phyloP scores from a whole-genome alignment of 2,888 invertebrate genomes.

The Torymus auratus region DNA sequence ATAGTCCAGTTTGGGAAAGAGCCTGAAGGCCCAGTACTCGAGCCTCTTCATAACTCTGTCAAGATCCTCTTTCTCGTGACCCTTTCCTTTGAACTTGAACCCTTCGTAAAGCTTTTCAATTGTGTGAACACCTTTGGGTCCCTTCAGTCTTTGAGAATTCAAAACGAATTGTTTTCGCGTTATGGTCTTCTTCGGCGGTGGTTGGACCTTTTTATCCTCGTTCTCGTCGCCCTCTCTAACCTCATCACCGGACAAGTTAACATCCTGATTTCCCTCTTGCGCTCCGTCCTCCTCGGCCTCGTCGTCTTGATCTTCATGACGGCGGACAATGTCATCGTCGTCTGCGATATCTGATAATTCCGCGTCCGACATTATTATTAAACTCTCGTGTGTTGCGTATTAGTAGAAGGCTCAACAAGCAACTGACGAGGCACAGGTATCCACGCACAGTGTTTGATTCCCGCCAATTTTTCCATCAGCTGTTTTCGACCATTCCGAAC shows the following conservation, averaged over 20 bases:
- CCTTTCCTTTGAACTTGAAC: slow-evolving; percentile 89
- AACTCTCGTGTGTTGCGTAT: neutral
- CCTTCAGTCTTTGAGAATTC: slow-evolving; percentile 84
- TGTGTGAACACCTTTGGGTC: slow-evolving; percentile 88
- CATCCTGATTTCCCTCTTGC: slow-evolving; percentile 45
- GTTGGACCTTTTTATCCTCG: slow-evolving; percentile 48
- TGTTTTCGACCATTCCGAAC: slow-evolving; percentile 4
- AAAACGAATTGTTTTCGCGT: slow-evolving; percentile 74
- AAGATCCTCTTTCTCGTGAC: slow-evolving; percentile 90
- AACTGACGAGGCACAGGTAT: neutral
- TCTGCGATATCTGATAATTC: slow-evolving; percentile 37
- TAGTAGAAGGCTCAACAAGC: neutral
- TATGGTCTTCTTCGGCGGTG: slow-evolving; percentile 36
- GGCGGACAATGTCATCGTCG: slow-evolving; percentile 47
- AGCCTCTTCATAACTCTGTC: slow-evolving; percentile 87
- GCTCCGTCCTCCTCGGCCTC: neutral
- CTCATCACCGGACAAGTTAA: slow-evolving; percentile 40
- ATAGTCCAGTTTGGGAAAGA: slow-evolving; percentile 93
- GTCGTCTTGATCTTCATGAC: slow-evolving; percentile 32
- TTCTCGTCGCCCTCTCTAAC: slow-evolving; percentile 52
- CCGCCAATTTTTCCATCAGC: slow-evolving; percentile 54
- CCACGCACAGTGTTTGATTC: slow-evolving; percentile 7
- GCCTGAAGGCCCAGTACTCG: slow-evolving; percentile 95
- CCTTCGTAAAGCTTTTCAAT: slow-evolving; percentile 88
- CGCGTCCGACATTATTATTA: slow-evolving; percentile 48